Evolutionary conservation across 2,797 vertebrate genomes (phyloP).

Genomic region (Salarias fasciatus): DNA sequence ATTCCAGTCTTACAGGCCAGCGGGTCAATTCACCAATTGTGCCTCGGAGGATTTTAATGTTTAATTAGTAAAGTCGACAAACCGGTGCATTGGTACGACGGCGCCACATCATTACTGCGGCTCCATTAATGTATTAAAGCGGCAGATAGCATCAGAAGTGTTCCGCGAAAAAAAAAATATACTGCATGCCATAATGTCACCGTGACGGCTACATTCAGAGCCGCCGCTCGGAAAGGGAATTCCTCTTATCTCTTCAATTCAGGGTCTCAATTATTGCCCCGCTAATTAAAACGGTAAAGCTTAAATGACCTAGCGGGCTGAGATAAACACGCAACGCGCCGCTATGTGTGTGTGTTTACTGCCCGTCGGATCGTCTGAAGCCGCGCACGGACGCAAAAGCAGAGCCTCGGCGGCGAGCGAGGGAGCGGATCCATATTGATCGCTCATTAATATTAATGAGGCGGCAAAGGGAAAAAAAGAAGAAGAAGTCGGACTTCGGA

Average conservation of each 20-base stretch:
- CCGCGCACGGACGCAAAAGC: slow-evolving; percentile 6
- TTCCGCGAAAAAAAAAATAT: slow-evolving; percentile 57
- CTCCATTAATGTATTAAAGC: slow-evolving; percentile 26
- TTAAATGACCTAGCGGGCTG: slow-evolving; percentile 54
- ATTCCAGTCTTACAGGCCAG: neutral
- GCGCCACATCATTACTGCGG: too few relatives aligned
- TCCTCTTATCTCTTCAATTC: slow-evolving; percentile 73
- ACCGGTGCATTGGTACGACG: too few relatives aligned
- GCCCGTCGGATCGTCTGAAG: slow-evolving; percentile 21
- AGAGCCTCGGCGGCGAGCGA: slow-evolving; percentile 19
- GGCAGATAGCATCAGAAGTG: slow-evolving; percentile 54
- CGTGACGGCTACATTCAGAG: slow-evolving; percentile 49
- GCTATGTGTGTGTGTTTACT: slow-evolving; percentile 30
- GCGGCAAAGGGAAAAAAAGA: slow-evolving; percentile 21
- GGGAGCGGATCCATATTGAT: slow-evolving; percentile 24
- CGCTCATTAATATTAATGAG: slow-evolving; percentile 61
- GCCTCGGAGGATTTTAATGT: slow-evolving; percentile 22
- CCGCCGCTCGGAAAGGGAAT: slow-evolving; percentile 36
- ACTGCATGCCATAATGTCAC: slow-evolving; percentile 40
- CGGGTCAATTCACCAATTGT: slow-evolving; percentile 19
- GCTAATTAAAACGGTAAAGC: slow-evolving; percentile 71
- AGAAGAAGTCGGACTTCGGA: slow-evolving; percentile 25
- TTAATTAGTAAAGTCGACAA: slow-evolving; percentile 43
- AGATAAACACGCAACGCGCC: slow-evolving; percentile 48
- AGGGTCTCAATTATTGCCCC: slow-evolving; percentile 64